Conservation (phyloP, 2,797 vertebrate genomes). For the Morelia viridis region DNA sequence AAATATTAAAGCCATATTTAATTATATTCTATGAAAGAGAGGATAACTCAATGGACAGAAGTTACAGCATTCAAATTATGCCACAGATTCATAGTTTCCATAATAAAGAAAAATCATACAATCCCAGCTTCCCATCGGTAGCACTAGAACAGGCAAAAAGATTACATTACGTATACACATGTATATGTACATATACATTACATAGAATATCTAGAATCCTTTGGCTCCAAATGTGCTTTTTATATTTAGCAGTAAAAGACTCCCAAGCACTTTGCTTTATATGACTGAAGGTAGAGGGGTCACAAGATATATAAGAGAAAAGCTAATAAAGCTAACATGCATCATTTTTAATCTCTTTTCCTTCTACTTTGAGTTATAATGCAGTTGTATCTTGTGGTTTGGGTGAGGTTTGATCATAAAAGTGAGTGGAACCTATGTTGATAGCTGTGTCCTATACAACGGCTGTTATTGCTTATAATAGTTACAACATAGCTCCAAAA, state of each 20-base stretch:
- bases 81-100: neutral
- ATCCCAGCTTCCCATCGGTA: neutral
- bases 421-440: neutral
- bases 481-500: neutral
- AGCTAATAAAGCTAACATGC: neutral
- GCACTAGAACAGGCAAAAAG: neutral
- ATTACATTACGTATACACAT: neutral
- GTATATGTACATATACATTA: no score
- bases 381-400: neutral
- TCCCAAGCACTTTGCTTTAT: neutral
- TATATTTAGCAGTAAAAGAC: neutral
- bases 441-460: neutral
- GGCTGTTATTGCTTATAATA: neutral
- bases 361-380: neutral
- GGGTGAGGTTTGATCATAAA: neutral
- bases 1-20: conserved; percentile 2
- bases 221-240: neutral
- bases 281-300: neutral
- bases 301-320: neutral
- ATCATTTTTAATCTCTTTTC: neutral
- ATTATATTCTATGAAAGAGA: neutral
- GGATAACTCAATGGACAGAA: neutral
- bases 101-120: neutral
- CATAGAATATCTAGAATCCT: neutral
- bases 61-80: neutral